These are phyloP conservation scores for Portevinia maculata DNA, from an alignment of 2,888 invertebrate species.

Conservation along the genomic window DNA sequence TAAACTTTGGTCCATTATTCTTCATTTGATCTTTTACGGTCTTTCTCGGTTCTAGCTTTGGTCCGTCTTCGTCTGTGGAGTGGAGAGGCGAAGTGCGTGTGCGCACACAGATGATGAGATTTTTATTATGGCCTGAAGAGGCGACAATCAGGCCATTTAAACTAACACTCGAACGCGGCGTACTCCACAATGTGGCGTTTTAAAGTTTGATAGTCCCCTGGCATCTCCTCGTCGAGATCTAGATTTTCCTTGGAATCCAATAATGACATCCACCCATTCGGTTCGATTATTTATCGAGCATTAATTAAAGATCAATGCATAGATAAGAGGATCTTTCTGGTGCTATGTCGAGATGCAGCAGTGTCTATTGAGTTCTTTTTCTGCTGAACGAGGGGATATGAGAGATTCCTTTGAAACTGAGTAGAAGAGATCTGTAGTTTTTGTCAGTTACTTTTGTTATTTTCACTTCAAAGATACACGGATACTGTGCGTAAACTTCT, in stretches of 20 bases:
- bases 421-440: constrained; percentile 52
- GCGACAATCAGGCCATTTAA: constrained; percentile 74
- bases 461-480: constrained; percentile 33
- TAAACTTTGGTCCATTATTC: constrained; percentile 66
- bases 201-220: background rate
- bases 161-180: constrained; percentile 67
- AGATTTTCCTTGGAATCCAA: constrained; percentile 73
- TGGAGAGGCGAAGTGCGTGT: constrained; percentile 50
- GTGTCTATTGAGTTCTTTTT: too few species aligned
- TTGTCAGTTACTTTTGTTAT: constrained; percentile 22
- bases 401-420: constrained; percentile 49
- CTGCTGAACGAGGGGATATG: constrained; percentile 1
- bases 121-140: constrained; percentile 64
- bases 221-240: constrained; percentile 42
- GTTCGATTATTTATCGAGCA: constrained; percentile 78
- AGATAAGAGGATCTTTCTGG: constrained; percentile 73
- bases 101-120: constrained; percentile 44
- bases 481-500: constrained; percentile 36
- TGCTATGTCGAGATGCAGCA: constrained; percentile 13
- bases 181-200: constrained; percentile 40
- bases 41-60: constrained; percentile 13
- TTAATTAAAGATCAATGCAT: constrained; percentile 78
- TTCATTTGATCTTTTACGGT: constrained; percentile 57
- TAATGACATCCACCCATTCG: constrained; percentile 77
- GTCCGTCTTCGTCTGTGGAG: background rate